Evolutionary conservation across 2,888 invertebrate genomes (phyloP).

Genomic region (Siphonodentalium dalli): DNA sequence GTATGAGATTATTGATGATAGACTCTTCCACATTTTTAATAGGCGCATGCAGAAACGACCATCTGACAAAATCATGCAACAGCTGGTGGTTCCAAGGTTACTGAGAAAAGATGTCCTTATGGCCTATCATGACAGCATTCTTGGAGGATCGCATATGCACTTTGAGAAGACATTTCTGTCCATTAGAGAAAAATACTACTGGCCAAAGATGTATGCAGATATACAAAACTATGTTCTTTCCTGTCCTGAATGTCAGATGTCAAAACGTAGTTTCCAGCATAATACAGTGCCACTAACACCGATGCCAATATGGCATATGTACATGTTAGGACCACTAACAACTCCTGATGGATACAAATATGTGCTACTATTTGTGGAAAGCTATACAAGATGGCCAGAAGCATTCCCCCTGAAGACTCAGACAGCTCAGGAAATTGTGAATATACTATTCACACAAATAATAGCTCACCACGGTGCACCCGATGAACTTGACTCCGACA

Average conservation of each 20-base stretch:
- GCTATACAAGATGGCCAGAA: conserved; percentile 15
- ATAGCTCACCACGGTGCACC: conserved; percentile 13
- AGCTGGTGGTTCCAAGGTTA: conserved; percentile 12
- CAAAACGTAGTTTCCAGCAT: conserved; percentile 17
- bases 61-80: conserved; percentile 5
- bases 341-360: conserved; percentile 12
- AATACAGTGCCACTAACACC: conserved; percentile 17
- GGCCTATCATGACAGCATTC: conserved; percentile 11
- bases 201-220: conserved; percentile 27
- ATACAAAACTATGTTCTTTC: conserved; percentile 20
- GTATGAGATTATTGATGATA: no score
- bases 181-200: conserved; percentile 18
- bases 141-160: conserved; percentile 12
- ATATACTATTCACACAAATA: conserved; percentile 6
- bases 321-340: conserved; percentile 22
- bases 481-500: conserved; percentile 6
- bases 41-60: neutral
- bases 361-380: conserved; percentile 16
- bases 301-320: conserved; percentile 21
- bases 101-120: conserved; percentile 10
- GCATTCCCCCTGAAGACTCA: conserved; percentile 11
- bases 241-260: conserved; percentile 29
- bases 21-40: neutral
- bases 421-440: conserved; percentile 11
- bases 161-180: conserved; percentile 11